Evolutionary conservation across 2,797 vertebrate genomes (phyloP), one percentile per base, ranked within the genome.

Genomic region (Menidia menidia): DNA sequence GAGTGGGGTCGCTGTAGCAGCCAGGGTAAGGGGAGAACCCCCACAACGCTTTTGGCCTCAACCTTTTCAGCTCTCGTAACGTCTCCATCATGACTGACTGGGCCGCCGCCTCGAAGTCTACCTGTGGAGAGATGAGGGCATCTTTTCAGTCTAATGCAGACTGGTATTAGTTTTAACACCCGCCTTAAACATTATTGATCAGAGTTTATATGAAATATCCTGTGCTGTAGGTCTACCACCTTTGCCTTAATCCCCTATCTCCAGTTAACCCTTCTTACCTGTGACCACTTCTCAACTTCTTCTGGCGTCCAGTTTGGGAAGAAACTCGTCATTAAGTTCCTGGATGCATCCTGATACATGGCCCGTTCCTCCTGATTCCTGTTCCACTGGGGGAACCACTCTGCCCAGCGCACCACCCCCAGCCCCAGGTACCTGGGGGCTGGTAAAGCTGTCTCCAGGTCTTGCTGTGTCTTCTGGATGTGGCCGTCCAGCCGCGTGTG

Each of bases 41-140:
- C 95, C 94, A 95, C 64, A 95, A 86, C 60, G 91, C 94, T 77
- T 94, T 92, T 79, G 95, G 94, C 16, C 93, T 89, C 42, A 93
- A 85, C 70, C 87, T 91, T 64, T 85, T 92, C 55, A 92, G 87
- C 77, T 95, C 93, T 54, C 82, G 81, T 4, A 95, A 87, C 18
- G 93, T 95, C 80, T 95, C 94, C 63, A 64, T 92, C 71, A 95
- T 86, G 32, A 95, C 85, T 31, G 93, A 90, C 85, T 94, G 93
- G 6, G 94, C 93, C 12, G 94, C 91, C 19, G 93, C 92, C 78
- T 95, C 94, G 10, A 95, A 95, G 86, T 95, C 95, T 84, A 95
- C 92, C 94, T 95, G 87, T 60, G 77, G 77, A 16, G 16, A 82
- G 52, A 85, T 67, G 33, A 67, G 54, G 25, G 57, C 1, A 52